Percentiles rank a stretch among this genome's conserved stretches.
Evolutionary conservation across 1,140 invertebrate species (phyloP).

Genomic region (Andricus grossulariae): DNA sequence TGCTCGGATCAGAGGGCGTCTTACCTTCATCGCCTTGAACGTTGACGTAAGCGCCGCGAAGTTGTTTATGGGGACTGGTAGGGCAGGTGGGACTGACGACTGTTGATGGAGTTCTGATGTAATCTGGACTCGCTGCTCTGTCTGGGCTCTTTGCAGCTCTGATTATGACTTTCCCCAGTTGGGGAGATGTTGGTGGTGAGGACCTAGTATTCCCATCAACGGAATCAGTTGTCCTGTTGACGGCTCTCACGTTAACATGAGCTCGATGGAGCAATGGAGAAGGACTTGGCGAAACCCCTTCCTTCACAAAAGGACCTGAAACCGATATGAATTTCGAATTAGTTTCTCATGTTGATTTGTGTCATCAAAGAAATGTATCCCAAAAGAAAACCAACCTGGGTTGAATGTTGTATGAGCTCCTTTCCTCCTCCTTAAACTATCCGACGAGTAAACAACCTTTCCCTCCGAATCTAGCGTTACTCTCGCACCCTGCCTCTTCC

Average conservation of each 20-base stretch:
- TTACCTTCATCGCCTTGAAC: conserved; percentile 82
- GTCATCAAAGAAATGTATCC: neutral
- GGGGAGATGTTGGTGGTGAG: conserved; percentile 56
- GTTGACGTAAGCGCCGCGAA: conserved; percentile 83
- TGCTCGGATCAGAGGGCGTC: conserved; percentile 76
- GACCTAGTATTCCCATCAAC: conserved; percentile 73
- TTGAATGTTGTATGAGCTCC: conserved; percentile 89
- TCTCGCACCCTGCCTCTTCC: conserved; percentile 82
- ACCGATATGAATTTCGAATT: neutral
- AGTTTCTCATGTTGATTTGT: neutral
- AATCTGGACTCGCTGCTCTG: conserved; percentile 78
- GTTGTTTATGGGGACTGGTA: conserved; percentile 64
- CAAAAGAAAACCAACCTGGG: conserved; percentile 77
- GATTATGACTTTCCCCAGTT: conserved; percentile 82
- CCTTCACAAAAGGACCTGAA: conserved; percentile 72
- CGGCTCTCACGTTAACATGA: conserved; percentile 68
- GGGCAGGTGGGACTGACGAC: conserved; percentile 78
- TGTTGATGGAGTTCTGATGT: conserved; percentile 78
- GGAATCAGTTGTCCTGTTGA: conserved; percentile 64
- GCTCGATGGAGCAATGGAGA: conserved; percentile 73
- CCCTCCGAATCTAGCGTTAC: conserved; percentile 92
- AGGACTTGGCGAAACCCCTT: conserved; percentile 66
- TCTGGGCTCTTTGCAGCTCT: conserved; percentile 77
- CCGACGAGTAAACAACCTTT: conserved; percentile 92
- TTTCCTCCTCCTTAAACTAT: conserved; percentile 88